Base-by-base conservation (phyloP, 2,888 invertebrate genomes). In the Diarsia mendica region DNA sequence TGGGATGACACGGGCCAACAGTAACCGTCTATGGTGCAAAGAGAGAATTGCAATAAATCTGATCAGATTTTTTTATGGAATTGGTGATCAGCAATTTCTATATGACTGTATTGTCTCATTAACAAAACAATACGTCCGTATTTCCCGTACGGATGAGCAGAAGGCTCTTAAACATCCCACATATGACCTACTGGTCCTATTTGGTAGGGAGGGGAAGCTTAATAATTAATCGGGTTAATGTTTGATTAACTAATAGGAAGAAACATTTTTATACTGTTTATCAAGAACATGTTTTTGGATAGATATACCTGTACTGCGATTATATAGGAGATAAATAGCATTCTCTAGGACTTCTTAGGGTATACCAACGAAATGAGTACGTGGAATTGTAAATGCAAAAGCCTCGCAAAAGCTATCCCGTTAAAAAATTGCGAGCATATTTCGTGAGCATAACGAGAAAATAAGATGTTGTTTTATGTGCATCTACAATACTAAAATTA, bases 401-500 rank as follows among this genome's bases (percentile, higher is more conserved):
- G 68, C 53, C 51, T 66, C 58, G 67, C 65, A 46, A 74, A 69
- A 66, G 68, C 53, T 55, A 55, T 61, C 9, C 13, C 6, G 60
- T n/a, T 69, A 66, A 66, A 79, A 79, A 80, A 75, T 75, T 69
- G 48, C 66, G 20, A 75, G 13, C 58, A 44, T 67, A 64, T 66
- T 69, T 61, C 53, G 68, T 61, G 55, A 51, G 11, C 15, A 20
- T 64, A 79, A 66, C 20, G 58, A 66, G 80, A 68, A 74, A 79
- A 60, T 67, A 72, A 66, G 10, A 58, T 71, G 13, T 28, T 48
- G 66, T 48, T 77, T 65, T 53, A 71, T 66, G 51, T 66, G 46
- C 51, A 77, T 58, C 46, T 51, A 55, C 67, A 53, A 67, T 48
- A 44, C n/a, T 5, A 23, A 49, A 20, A 60, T 53, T 61, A 68